Evolutionary conservation across 2,113 vertebrate genomes (phyloP).

Genomic region (Hydropotes inermis): DNA sequence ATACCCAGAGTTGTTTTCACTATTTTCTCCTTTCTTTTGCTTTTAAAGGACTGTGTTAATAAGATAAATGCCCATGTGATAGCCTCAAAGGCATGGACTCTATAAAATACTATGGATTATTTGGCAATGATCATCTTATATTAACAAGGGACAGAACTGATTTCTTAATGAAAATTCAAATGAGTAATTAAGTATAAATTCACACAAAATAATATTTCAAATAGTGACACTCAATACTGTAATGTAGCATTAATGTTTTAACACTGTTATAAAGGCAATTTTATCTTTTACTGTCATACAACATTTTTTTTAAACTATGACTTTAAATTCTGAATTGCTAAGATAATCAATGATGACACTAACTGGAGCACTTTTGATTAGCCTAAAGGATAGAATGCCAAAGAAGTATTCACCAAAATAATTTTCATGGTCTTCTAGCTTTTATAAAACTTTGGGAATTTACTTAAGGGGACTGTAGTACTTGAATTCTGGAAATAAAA

Average conservation of each 20-base stretch:
- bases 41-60: neutral
- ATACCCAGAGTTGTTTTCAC: neutral
- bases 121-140: neutral
- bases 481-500: neutral
- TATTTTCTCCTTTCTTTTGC: neutral
- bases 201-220: neutral
- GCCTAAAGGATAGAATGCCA: neutral
- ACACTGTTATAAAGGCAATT: neutral
- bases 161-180: constrained; percentile 15
- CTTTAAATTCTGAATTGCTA: constrained; percentile 12
- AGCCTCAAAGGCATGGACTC: neutral
- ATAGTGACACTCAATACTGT: neutral
- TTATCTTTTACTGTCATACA: neutral
- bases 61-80: neutral
- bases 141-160: neutral
- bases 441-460: neutral
- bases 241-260: neutral
- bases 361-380: neutral
- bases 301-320: neutral
- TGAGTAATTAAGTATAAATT: neutral
- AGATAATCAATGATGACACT: neutral
- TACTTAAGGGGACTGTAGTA: neutral
- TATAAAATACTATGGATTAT: neutral
- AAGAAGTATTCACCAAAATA: neutral
- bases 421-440: neutral